These are phyloP conservation scores for Schmidtea mediterranea DNA, from an alignment of 1,140 invertebrate genomes.

Conservation along the genomic window DNA sequence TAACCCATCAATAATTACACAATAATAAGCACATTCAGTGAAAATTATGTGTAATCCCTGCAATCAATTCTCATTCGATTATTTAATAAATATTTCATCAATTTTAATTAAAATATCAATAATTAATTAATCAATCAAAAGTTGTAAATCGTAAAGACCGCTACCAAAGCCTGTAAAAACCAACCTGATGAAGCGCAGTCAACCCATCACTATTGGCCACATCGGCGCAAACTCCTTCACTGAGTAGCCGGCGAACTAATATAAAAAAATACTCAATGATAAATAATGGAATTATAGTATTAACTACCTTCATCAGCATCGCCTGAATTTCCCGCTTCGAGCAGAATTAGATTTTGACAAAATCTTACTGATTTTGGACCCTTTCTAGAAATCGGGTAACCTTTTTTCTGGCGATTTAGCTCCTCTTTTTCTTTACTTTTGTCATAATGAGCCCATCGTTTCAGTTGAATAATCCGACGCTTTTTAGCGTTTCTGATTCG, in stretches of 20 bases:
- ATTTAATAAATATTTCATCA: too few species aligned
- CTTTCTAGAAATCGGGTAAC: background rate
- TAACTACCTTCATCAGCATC: constrained; percentile 59
- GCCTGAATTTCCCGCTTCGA: constrained; percentile 63
- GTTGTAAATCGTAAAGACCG: too few species aligned
- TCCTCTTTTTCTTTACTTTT: background rate
- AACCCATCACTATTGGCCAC: constrained; percentile 91
- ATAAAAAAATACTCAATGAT: constrained; percentile 9
- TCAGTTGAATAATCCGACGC: background rate
- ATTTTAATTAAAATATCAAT: too few species aligned
- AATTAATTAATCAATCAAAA: too few species aligned
- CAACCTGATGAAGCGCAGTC: constrained; percentile 68
- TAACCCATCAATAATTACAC: too few species aligned
- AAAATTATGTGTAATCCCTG: too few species aligned
- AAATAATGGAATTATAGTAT: background rate
- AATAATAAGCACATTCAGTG: too few species aligned
- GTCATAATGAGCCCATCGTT: background rate
- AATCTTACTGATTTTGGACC: constrained; percentile 37
- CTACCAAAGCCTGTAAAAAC: constrained; percentile 1
- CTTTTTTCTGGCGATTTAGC: background rate
- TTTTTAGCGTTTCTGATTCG: constrained; percentile 3
- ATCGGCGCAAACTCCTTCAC: constrained; percentile 67
- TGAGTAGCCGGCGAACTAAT: constrained; percentile 52
- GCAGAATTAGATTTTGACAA: constrained; percentile 55
- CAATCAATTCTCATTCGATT: too few species aligned